A percentile compares a stretch with the other conserved stretches of the same genome.
phyloP scores from a whole-genome alignment of 2,888 invertebrate genomes.

The Oegoconia quadripuncta region DNA sequence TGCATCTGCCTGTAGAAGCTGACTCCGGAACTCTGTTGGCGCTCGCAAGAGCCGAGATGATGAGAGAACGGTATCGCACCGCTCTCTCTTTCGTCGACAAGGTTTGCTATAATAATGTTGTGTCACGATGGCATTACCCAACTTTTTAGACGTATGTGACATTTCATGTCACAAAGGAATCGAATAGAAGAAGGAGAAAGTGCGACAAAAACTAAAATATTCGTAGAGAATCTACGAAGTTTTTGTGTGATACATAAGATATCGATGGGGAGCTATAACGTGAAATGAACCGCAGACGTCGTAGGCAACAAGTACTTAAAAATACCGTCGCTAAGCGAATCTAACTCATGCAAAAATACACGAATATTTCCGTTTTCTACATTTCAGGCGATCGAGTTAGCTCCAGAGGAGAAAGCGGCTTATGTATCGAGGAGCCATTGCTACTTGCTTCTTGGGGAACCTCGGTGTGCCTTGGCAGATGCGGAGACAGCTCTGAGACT shows the following conservation, averaged over 20 bases:
- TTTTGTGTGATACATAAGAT: too few relatives aligned
- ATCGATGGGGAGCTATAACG: too few relatives aligned
- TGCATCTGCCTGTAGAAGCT: constrained; percentile 88
- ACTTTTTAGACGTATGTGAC: not conserved
- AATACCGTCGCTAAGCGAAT: too few relatives aligned
- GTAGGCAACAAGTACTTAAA: too few relatives aligned
- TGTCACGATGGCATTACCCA: not conserved
- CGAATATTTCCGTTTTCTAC: constrained; percentile 8
- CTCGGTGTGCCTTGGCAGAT: constrained; percentile 88
- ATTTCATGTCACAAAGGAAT: not conserved
- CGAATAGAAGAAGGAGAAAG: too few relatives aligned
- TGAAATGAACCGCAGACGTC: too few relatives aligned
- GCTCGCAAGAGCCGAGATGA: constrained; percentile 87
- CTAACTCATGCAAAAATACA: not conserved
- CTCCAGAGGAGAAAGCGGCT: constrained; percentile 90
- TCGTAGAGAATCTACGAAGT: too few relatives aligned
- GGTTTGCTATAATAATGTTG: constrained; percentile 65
- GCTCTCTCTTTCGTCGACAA: constrained; percentile 89
- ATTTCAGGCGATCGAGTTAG: constrained; percentile 91
- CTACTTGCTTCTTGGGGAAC: constrained; percentile 90
- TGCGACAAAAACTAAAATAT: too few relatives aligned
- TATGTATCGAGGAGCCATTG: constrained; percentile 94
- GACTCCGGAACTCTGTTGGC: constrained; percentile 88
- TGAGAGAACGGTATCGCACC: constrained; percentile 84
- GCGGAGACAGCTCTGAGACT: constrained; percentile 89